A percentile compares a stretch with the other conserved stretches of the same genome.
Conservation (phyloP, 2,797 vertebrate species). For the Dendrocincla fuliginosa region DNA sequence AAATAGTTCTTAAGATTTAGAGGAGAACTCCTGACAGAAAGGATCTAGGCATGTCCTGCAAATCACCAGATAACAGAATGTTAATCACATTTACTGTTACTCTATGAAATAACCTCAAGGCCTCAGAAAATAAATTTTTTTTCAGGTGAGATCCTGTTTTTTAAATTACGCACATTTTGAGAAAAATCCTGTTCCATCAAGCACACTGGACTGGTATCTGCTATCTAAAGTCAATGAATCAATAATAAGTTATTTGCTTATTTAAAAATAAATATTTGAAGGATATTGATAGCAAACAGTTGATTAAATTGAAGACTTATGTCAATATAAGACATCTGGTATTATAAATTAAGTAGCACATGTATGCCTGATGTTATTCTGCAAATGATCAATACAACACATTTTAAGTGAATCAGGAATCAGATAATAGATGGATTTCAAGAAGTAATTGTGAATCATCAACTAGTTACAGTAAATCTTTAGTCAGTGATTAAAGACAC, state of each 20-base stretch:
- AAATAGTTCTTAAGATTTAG: background rate
- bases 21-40: background rate
- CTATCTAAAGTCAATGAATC: background rate
- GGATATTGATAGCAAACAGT: background rate
- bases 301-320: background rate
- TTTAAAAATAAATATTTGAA: conserved; percentile 19
- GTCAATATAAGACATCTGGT: background rate
- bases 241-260: background rate
- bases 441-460: background rate
- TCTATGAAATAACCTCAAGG: background rate
- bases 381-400: background rate
- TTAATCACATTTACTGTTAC: background rate
- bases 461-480: background rate
- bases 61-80: background rate
- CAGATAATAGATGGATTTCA: background rate
- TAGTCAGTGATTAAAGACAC: background rate
- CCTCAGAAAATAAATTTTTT: background rate
- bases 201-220: background rate
- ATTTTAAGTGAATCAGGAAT: background rate
- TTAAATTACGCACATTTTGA: background rate
- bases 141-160: background rate
- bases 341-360: background rate
- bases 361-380: background rate
- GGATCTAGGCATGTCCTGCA: background rate
- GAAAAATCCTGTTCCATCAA: background rate